These are phyloP conservation scores for Xylocampa areola DNA, from an alignment of 2,888 invertebrate genomes.

Conservation along the genomic window DNA sequence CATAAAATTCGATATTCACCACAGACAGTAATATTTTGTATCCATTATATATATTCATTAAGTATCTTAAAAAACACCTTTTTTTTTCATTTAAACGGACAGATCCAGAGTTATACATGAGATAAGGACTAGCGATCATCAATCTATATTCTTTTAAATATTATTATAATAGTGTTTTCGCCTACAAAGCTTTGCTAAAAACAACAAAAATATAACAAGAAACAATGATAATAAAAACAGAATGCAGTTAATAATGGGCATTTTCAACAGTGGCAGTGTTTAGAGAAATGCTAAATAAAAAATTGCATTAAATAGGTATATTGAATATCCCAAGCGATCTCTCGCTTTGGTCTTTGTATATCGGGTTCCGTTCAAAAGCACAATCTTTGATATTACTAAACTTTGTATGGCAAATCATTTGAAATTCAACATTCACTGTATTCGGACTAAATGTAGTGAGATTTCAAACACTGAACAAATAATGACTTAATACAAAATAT, in stretches of 20 bases:
- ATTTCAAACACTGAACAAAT: constrained; percentile 62
- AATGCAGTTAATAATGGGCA: constrained; percentile 66
- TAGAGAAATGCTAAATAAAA: constrained; percentile 60
- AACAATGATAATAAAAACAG: constrained; percentile 79
- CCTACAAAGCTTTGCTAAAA: constrained; percentile 81
- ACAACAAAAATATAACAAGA: constrained; percentile 80
- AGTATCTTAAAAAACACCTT: constrained; percentile 82
- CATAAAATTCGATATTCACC: constrained; percentile 89
- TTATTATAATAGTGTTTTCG: constrained; percentile 71
- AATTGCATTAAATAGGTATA: constrained; percentile 46
- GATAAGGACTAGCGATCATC: constrained; percentile 83
- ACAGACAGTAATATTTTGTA: constrained; percentile 86
- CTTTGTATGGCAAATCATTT: constrained; percentile 58
- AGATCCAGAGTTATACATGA: constrained; percentile 85
- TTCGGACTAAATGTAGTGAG: constrained; percentile 62
- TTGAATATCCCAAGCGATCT: constrained; percentile 34
- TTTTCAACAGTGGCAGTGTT: constrained; percentile 77
- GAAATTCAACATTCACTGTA: constrained; percentile 41
- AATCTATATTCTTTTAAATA: constrained; percentile 65
- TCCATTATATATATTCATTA: constrained; percentile 68
- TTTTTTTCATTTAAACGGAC: constrained; percentile 74
- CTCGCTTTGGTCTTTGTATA: constrained; percentile 8
- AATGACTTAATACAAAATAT: constrained; percentile 55
- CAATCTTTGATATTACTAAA: constrained; percentile 53
- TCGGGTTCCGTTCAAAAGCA: constrained; percentile 36